Evolutionary conservation across 2,797 vertebrate species (phyloP).

Genomic region (Heliangelus exortis): DNA sequence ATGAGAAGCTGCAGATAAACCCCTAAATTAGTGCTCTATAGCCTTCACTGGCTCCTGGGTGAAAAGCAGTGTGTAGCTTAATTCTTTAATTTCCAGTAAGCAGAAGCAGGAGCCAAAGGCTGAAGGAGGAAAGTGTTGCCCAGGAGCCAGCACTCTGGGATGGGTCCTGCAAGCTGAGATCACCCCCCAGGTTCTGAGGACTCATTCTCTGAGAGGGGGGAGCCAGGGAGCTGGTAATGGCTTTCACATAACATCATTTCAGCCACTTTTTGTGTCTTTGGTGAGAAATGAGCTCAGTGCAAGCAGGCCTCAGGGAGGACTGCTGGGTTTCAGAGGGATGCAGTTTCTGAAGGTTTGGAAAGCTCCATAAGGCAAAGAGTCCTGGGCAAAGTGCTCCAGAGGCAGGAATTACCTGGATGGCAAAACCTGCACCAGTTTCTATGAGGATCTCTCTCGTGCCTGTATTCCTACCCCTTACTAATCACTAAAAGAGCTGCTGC

Average conservation of each 20-base stretch:
- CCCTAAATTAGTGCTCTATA: not conserved
- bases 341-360: not conserved
- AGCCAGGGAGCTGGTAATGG: fast-evolving
- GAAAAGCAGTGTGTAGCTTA: not conserved
- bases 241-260: fast-evolving
- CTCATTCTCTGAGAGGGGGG: not conserved
- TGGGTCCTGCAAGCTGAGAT: not conserved
- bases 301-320: not conserved
- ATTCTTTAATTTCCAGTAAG: not conserved
- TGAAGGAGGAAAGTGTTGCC: not conserved
- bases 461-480: not conserved
- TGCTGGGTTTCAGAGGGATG: not conserved
- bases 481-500: not conserved
- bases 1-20: not conserved
- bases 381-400: not conserved
- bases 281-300: fast-evolving
- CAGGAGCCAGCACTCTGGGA: not conserved
- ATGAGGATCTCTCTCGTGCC: not conserved
- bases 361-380: fast-evolving
- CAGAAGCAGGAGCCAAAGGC: not conserved
- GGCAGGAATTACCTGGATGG: not conserved
- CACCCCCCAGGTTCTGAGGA: not conserved
- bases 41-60: not conserved
- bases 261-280: not conserved
- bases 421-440: not conserved